Percentiles rank a stretch among this genome's conserved stretches.
These are phyloP conservation scores for Charaxes varanes DNA, from an alignment of 1,140 invertebrate species.

Conservation along the genomic window DNA sequence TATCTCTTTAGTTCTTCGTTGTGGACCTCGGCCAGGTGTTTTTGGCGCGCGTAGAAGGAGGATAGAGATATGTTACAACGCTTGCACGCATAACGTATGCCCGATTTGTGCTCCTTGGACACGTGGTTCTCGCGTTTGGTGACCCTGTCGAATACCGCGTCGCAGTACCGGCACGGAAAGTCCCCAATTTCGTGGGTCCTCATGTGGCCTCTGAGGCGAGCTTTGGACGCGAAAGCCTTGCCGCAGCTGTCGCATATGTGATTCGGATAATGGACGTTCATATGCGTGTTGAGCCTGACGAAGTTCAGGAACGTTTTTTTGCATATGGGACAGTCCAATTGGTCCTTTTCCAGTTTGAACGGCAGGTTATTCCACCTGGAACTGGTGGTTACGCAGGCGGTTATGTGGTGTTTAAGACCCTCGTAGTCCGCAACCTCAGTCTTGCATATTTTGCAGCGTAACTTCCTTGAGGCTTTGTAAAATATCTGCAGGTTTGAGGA, in stretches of 20 bases:
- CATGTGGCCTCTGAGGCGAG: conserved; percentile 70
- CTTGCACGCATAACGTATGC: conserved; percentile 56
- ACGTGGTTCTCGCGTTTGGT: conserved; percentile 58
- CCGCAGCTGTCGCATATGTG: conserved; percentile 68
- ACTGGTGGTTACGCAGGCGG: conserved; percentile 29
- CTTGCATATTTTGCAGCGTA: conserved; percentile 49
- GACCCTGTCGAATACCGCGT: conserved; percentile 61
- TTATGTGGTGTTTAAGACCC: conserved; percentile 41
- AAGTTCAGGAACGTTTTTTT: conserved; percentile 62
- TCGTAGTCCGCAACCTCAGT: conserved; percentile 37
- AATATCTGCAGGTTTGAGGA: conserved; percentile 46
- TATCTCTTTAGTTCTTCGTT: conserved; percentile 57
- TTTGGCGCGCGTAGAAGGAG: conserved; percentile 52
- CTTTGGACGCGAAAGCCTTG: conserved; percentile 71
- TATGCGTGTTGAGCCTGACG: conserved; percentile 63
- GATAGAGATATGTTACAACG: conserved; percentile 44
- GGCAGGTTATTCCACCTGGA: conserved; percentile 48
- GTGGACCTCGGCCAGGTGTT: conserved; percentile 55
- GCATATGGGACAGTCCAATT: conserved; percentile 68
- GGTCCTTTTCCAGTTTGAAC: conserved; percentile 58
- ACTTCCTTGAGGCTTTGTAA: conserved; percentile 27
- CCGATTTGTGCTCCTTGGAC: conserved; percentile 53
- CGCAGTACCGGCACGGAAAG: conserved; percentile 60
- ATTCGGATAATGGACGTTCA: conserved; percentile 64
- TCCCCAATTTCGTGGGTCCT: conserved; percentile 50